A percentile compares a stretch with the other conserved stretches of the same genome.
These are phyloP conservation scores for Rhinolophus sinicus DNA, from an alignment of 2,113 vertebrate genomes.

Conservation along the genomic window DNA sequence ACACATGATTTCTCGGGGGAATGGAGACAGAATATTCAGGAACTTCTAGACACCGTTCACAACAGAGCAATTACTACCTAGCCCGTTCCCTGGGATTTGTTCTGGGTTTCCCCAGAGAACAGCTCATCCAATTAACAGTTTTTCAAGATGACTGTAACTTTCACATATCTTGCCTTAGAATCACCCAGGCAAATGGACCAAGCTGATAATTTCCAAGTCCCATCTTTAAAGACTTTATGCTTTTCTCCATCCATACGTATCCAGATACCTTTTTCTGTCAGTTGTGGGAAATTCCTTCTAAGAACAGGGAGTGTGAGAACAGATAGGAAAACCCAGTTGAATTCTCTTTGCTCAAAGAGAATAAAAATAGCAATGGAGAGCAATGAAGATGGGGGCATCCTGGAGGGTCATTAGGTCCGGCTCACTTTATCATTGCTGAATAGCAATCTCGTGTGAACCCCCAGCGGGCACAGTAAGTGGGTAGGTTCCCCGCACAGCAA, in stretches of 20 bases:
- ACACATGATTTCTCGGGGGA: conserved; percentile 32
- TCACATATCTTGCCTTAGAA: background rate
- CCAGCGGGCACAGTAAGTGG: background rate
- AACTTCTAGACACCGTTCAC: conserved; percentile 41
- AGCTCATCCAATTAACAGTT: conserved; percentile 63
- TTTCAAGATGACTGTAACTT: conserved; percentile 6
- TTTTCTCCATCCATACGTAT: background rate
- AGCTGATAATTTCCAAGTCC: conserved; percentile 27
- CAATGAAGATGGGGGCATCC: conserved; percentile 44
- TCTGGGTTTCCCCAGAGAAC: conserved; percentile 47
- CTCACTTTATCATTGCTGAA: conserved; percentile 73
- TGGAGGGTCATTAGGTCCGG: conserved; percentile 33
- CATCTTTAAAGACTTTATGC: background rate
- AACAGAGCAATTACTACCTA: conserved; percentile 55
- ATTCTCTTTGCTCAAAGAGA: conserved; percentile 51
- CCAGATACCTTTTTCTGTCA: conserved; percentile 20
- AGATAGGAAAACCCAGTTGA: background rate
- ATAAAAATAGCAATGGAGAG: conserved; percentile 58
- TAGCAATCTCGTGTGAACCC: conserved; percentile 27
- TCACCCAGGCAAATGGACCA: conserved; percentile 15
- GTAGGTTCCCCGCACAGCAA: conserved; percentile 55
- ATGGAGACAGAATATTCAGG: conserved; percentile 31
- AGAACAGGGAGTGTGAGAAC: conserved; percentile 11
- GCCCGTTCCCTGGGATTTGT: background rate
- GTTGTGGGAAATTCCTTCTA: conserved; percentile 14